Percentiles rank a stretch among this genome's conserved stretches.
These are phyloP conservation scores for Halocaridina rubra DNA, from an alignment of 2,888 invertebrate genomes.

Conservation along the genomic window DNA sequence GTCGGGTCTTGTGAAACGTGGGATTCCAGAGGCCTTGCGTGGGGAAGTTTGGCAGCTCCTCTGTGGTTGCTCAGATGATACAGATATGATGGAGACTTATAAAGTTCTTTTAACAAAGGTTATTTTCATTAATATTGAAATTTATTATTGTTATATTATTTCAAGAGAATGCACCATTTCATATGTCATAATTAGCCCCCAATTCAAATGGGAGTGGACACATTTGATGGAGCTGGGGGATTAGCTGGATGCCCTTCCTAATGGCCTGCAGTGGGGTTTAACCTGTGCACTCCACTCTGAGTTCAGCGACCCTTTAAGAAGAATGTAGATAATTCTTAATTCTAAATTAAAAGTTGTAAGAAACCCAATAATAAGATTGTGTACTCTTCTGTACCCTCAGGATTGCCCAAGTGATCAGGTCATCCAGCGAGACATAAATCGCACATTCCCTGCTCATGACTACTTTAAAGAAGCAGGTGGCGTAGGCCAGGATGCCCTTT, in stretches of 20 bases:
- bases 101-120: slow-evolving; percentile 92
- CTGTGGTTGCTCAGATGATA: slow-evolving; percentile 85
- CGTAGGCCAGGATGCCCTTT: slow-evolving; percentile 93
- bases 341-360: too few species aligned
- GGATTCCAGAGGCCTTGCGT: slow-evolving; percentile 94
- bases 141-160: neutral
- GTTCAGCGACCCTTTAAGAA: too few species aligned
- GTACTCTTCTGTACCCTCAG: slow-evolving; percentile 71
- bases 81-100: slow-evolving; percentile 89
- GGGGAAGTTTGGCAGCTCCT: slow-evolving; percentile 98
- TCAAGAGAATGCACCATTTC: neutral
- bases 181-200: too few species aligned
- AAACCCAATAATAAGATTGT: too few species aligned
- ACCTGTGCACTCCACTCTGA: too few species aligned
- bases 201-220: too few species aligned
- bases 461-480: slow-evolving; percentile 96
- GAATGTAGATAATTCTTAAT: too few species aligned
- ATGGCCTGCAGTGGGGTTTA: neutral
- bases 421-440: slow-evolving; percentile 94
- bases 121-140: slow-evolving; percentile 21
- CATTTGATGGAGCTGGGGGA: neutral
- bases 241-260: neutral
- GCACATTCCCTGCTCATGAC: slow-evolving; percentile 98
- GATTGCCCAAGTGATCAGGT: slow-evolving; percentile 89
- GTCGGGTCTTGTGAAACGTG: slow-evolving; percentile 80